These are phyloP conservation scores for Sphyrna mokarran DNA, from an alignment of 2,113 vertebrate species.

Conservation along the genomic window DNA sequence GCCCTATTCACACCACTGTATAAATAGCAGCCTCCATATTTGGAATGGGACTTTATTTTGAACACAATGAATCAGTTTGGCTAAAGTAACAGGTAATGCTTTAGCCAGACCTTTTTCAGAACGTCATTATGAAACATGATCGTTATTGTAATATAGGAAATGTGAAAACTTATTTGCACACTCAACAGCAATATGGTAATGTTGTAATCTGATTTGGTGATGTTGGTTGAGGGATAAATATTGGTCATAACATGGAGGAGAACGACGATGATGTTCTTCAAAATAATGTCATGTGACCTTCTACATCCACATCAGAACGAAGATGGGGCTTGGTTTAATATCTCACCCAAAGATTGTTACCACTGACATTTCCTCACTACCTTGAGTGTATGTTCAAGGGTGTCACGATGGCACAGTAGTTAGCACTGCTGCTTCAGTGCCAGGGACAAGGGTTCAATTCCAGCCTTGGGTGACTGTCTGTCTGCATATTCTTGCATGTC, in stretches of 20 bases:
- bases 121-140: background rate
- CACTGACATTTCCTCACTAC: background rate
- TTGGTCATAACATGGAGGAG: background rate
- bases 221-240: background rate
- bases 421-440: too few species aligned
- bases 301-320: background rate
- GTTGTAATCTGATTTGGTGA: background rate
- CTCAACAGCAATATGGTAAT: too few species aligned
- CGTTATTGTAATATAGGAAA: background rate
- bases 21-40: too few species aligned
- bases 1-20: too few species aligned
- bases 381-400: background rate
- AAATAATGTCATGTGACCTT: background rate
- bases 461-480: too few species aligned
- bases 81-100: background rate
- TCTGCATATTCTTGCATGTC: too few species aligned
- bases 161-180: background rate
- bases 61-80: background rate
- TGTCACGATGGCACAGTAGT: too few species aligned
- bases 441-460: too few species aligned
- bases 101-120: background rate
- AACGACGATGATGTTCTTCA: background rate
- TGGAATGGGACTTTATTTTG: too few species aligned
- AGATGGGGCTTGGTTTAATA: background rate
- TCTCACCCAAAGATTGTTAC: background rate